Percentiles rank a stretch among this genome's conserved stretches.
phyloP scores from a whole-genome alignment of 1,140 invertebrate species.

The Trachymyrmex septentrionalis region DNA sequence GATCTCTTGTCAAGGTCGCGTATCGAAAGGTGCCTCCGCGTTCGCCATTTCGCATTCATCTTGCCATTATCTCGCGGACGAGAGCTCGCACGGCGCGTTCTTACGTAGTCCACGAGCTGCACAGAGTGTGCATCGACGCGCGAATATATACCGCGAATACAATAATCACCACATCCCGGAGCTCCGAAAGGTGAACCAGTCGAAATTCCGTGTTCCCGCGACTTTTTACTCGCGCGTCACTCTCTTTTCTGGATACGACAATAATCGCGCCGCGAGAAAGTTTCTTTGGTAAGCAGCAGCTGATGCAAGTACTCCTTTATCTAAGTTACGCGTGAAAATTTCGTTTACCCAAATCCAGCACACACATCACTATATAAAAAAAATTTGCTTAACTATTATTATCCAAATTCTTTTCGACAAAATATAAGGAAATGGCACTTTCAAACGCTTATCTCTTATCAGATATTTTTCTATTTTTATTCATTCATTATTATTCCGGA shows the following conservation, averaged over 20 bases:
- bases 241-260: conserved; percentile 12
- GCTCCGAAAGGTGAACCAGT: conserved; percentile 67
- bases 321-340: not conserved
- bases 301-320: conserved; percentile 15
- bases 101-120: conserved; percentile 40
- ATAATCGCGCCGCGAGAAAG: conserved; percentile 21
- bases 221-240: conserved; percentile 9
- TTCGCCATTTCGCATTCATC: conserved; percentile 77
- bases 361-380: not conserved
- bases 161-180: conserved; percentile 35
- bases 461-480: not conserved
- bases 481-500: not conserved
- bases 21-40: conserved; percentile 76
- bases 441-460: not conserved
- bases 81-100: conserved; percentile 39
- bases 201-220: conserved; percentile 64
- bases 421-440: not conserved
- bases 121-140: conserved; percentile 49
- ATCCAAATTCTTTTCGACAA: not conserved
- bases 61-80: conserved; percentile 68
- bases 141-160: conserved; percentile 19
- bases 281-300: conserved; percentile 37
- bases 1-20: conserved; percentile 81
- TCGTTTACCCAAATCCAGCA: not conserved
- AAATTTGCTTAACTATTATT: not conserved